A percentile compares a stretch with the other conserved stretches of the same genome.
Evolutionary conservation across 1,140 invertebrate genomes (phyloP).

Genomic region (Megathymus violae): DNA sequence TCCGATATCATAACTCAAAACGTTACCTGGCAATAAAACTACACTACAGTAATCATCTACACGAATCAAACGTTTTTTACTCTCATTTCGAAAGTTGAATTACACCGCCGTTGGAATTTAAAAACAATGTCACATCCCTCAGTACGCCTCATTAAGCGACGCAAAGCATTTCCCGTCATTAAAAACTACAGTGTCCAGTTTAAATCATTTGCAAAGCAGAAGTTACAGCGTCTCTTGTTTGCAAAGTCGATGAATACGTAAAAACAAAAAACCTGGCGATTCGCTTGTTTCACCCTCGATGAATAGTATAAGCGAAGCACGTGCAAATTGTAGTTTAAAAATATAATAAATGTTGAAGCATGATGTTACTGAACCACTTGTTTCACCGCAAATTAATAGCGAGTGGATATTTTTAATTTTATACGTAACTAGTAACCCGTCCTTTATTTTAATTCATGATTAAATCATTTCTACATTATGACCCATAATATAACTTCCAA

Average conservation of each 20-base stretch:
- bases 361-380: neutral
- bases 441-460: too few species aligned
- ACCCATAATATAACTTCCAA: too few species aligned
- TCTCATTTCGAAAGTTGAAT: neutral
- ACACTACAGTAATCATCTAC: too few species aligned
- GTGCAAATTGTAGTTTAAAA: neutral
- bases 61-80: too few species aligned
- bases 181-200: constrained; percentile 29
- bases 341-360: neutral
- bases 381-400: neutral
- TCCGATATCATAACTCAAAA: too few species aligned
- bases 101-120: neutral
- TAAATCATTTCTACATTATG: too few species aligned
- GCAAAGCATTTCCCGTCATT: constrained; percentile 17
- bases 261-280: constrained; percentile 14
- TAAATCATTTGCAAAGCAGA: constrained; percentile 20
- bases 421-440: too few species aligned
- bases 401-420: too few species aligned
- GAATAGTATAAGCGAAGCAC: neutral
- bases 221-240: constrained; percentile 15
- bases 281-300: neutral
- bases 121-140: constrained; percentile 6
- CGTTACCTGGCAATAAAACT: too few species aligned
- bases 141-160: constrained; percentile 8
- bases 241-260: constrained; percentile 20